Evolutionary conservation across 2,113 vertebrate genomes (phyloP).

Genomic region (Brachyhypopomus occidentalis): DNA sequence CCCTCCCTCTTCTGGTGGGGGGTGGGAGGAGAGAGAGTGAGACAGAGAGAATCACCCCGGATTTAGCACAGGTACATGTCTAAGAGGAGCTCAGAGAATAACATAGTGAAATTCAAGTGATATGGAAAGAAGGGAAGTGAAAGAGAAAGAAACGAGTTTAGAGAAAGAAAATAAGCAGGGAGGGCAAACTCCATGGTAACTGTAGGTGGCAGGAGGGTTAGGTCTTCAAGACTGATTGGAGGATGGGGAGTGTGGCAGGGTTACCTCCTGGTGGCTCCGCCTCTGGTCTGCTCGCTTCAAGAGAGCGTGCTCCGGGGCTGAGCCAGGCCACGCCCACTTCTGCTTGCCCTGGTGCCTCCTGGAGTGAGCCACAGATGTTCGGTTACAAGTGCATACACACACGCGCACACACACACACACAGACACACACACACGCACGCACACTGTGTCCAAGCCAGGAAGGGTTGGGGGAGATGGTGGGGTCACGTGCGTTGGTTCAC

Average conservation of each 20-base stretch:
- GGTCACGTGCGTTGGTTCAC: not conserved
- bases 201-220: too few species aligned
- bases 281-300: constrained; percentile 57
- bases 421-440: not conserved
- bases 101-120: too few species aligned
- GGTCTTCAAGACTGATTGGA: too few species aligned
- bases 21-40: too few species aligned
- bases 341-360: constrained; percentile 58
- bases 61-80: too few species aligned
- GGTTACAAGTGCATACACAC: constrained; percentile 2
- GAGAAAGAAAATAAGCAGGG: too few species aligned
- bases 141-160: not conserved
- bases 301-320: constrained; percentile 50
- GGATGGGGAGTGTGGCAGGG: constrained; percentile 24
- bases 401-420: not conserved
- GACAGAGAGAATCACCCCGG: too few species aligned
- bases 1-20: not conserved
- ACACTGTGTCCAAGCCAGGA: not conserved
- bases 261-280: constrained; percentile 69
- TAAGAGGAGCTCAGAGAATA: too few species aligned
- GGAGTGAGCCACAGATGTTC: constrained; percentile 44
- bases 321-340: constrained; percentile 60
- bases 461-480: not conserved
- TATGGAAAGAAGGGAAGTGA: too few species aligned
- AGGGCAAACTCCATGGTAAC: too few species aligned